phyloP scores from a whole-genome alignment of 2,797 vertebrate genomes.

The Chiroxiphia lanceolata region DNA sequence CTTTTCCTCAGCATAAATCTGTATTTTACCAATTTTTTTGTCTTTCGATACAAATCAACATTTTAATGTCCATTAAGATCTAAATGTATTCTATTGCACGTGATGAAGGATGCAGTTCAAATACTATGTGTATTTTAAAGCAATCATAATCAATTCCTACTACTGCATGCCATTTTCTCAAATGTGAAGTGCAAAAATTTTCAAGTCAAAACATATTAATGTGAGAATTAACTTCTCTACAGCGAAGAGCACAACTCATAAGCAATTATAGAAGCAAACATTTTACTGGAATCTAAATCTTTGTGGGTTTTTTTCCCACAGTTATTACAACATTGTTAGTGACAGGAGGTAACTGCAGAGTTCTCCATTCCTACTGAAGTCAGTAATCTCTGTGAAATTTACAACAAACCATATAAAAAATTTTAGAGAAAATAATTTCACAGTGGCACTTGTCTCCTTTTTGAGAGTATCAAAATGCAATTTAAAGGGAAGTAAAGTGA shows the following conservation, averaged over 20 bases:
- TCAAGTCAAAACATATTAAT: not conserved
- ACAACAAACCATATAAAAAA: not conserved
- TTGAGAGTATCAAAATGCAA: not conserved
- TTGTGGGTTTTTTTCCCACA: not conserved
- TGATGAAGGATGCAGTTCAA: not conserved
- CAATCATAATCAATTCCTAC: not conserved
- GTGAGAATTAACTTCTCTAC: not conserved
- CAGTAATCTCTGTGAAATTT: not conserved
- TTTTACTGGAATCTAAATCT: not conserved
- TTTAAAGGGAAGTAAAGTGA: not conserved
- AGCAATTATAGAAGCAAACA: not conserved
- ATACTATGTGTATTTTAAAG: not conserved
- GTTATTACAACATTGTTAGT: not conserved
- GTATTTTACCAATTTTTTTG: not conserved
- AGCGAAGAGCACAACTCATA: not conserved
- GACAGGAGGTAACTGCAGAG: not conserved
- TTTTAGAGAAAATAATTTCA: not conserved
- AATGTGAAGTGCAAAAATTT: not conserved
- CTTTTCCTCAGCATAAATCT: not conserved
- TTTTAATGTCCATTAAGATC: not conserved
- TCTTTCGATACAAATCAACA: not conserved
- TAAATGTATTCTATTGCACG: not conserved
- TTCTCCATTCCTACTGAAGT: not conserved
- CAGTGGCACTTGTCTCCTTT: not conserved
- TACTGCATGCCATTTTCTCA: not conserved